Conservation (phyloP, 2,113 vertebrate species). For the Plotosus lineatus region DNA sequence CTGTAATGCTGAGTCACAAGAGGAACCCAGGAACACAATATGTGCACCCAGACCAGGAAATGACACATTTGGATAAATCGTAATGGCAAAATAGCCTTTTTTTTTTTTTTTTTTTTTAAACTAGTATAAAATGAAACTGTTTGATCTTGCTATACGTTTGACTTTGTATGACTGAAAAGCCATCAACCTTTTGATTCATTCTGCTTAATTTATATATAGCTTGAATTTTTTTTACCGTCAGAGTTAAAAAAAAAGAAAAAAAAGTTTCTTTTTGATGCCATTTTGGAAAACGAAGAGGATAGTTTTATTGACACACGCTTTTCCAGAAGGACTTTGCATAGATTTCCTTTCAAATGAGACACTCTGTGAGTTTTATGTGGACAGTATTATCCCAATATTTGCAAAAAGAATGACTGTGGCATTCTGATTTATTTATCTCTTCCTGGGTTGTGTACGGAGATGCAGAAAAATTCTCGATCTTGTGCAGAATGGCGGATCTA, state of each 20-base stretch:
- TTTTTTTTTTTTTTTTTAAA: too few species aligned
- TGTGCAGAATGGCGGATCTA: conserved; percentile 66
- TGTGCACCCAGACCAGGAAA: neutral
- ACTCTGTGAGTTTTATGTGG: conserved; percentile 67
- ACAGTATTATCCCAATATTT: conserved; percentile 64
- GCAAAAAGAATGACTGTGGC: conserved; percentile 62
- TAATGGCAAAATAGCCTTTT: neutral
- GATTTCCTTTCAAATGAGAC: conserved; percentile 53
- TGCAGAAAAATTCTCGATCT: conserved; percentile 63
- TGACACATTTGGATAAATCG: neutral
- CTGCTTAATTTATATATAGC: neutral
- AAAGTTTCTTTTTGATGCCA: conserved; percentile 9
- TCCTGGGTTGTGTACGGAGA: conserved; percentile 66
- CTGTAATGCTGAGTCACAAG: conserved; percentile 47
- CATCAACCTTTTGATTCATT: neutral
- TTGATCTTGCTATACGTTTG: neutral
- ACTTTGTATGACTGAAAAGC: neutral
- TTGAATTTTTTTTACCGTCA: too few species aligned
- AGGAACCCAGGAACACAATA: neutral
- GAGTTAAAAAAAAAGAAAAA: too few species aligned
- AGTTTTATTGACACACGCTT: conserved; percentile 40
- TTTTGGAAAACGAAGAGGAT: conserved; percentile 11
- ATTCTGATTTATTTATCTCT: conserved; percentile 70
- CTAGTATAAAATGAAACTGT: neutral
- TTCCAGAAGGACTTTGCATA: conserved; percentile 57